phyloP scores from a whole-genome alignment of 1,140 invertebrate genomes.

The Eulimnadia texana region DNA sequence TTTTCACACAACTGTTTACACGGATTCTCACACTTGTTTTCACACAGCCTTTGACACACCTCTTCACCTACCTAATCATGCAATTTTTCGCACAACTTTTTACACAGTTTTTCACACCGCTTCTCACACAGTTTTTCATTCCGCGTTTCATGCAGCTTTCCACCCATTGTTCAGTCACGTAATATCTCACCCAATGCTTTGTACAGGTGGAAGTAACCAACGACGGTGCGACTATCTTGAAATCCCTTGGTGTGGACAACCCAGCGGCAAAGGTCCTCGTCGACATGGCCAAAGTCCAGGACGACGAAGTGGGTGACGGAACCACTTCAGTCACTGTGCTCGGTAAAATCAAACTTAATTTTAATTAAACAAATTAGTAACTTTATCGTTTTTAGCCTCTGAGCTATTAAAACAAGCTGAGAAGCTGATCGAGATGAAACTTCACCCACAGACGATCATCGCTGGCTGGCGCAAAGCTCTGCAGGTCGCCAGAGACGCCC shows the following conservation, averaged over 20 bases:
- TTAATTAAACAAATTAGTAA: conserved; percentile 19
- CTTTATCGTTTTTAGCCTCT: conserved; percentile 43
- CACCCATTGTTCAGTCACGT: too few relatives aligned
- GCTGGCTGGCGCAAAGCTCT: conserved; percentile 82
- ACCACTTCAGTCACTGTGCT: conserved; percentile 97
- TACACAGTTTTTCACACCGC: too few relatives aligned
- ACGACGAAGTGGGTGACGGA: conserved; percentile 99
- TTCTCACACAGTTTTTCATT: too few relatives aligned
- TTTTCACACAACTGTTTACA: too few relatives aligned
- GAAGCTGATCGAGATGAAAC: conserved; percentile 78
- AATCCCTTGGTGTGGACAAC: conserved; percentile 94
- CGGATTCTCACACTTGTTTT: too few relatives aligned
- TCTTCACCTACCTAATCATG: too few relatives aligned
- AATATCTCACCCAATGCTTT: background rate
- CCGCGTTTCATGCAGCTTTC: too few relatives aligned
- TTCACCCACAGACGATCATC: conserved; percentile 98
- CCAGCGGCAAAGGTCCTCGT: conserved; percentile 97
- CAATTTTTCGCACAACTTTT: too few relatives aligned
- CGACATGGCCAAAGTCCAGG: conserved; percentile 95
- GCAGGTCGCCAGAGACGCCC: conserved; percentile 62
- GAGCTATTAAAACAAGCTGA: conserved; percentile 93
- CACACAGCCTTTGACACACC: too few relatives aligned
- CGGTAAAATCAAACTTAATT: conserved; percentile 42
- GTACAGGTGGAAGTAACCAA: conserved; percentile 86
- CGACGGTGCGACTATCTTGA: conserved; percentile 97